A percentile compares a stretch with the other conserved stretches of the same genome.
Evolutionary conservation across 2,888 invertebrate species (phyloP).

Genomic region (Luperina nickerlii): DNA sequence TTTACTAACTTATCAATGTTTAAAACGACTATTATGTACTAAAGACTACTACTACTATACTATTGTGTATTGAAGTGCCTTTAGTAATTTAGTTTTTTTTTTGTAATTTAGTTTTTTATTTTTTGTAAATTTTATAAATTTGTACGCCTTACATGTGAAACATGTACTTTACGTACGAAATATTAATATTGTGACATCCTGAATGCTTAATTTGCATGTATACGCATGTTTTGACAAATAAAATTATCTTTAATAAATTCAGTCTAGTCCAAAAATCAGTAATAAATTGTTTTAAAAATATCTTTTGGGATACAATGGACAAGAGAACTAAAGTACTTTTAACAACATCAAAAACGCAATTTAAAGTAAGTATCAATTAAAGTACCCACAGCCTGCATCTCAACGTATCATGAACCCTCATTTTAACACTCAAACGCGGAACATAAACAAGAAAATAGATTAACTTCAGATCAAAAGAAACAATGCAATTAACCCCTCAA

Average conservation of each 20-base stretch:
- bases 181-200: no score
- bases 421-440: conserved; percentile 21
- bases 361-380: not conserved
- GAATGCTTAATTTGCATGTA: no score
- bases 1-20: no score
- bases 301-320: fast-evolving
- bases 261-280: not conserved
- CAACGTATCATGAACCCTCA: not conserved
- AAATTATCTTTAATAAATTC: not conserved
- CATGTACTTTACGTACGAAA: no score
- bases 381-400: not conserved
- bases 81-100: no score
- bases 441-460: conserved; percentile 63
- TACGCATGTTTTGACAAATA: no score
- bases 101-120: no score
- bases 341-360: not conserved
- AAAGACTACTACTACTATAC: no score
- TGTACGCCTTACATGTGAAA: no score
- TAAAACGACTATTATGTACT: no score
- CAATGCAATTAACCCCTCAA: conserved; percentile 70
- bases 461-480: conserved; percentile 59
- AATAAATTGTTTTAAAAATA: not conserved
- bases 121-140: no score
- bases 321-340: not conserved
- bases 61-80: no score